A percentile compares a stretch with the other conserved stretches of the same genome.
Evolutionary conservation across 2,888 invertebrate species (phyloP).

Genomic region (Lochmaea capreae): DNA sequence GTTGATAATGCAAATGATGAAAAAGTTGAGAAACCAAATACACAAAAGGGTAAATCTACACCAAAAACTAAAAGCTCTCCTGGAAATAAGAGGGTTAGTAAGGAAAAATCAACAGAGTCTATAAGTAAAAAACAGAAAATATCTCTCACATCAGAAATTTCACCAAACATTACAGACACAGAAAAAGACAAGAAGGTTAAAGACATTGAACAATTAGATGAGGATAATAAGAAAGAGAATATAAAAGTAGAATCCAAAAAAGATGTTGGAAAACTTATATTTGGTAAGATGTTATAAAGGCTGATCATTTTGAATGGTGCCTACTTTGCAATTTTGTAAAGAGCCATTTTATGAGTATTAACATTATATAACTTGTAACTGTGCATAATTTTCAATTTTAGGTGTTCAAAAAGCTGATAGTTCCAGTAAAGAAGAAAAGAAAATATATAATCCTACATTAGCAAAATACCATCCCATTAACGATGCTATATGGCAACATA

Average conservation of each 20-base stretch:
- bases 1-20: background rate
- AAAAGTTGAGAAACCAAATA: constrained; percentile 1
- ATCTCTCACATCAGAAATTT: constrained; percentile 5
- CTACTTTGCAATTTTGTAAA: too few species aligned
- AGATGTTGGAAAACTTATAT: background rate
- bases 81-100: background rate
- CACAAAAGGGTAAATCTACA: background rate
- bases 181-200: constrained; percentile 6
- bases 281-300: constrained; percentile 13
- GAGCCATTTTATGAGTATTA: too few species aligned
- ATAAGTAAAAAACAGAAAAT: constrained; percentile 1
- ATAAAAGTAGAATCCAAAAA: constrained; percentile 1
- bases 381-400: constrained; percentile 60
- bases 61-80: background rate
- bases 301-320: background rate
- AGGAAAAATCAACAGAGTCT: background rate
- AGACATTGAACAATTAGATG: constrained; percentile 5
- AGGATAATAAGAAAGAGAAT: constrained; percentile 16
- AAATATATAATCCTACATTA: constrained; percentile 76
- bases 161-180: constrained; percentile 14
- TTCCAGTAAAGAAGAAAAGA: constrained; percentile 26
- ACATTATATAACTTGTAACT: too few species aligned
- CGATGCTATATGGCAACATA: constrained; percentile 84
- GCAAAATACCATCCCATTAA: constrained; percentile 83
- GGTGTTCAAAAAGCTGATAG: constrained; percentile 33